Evolutionary conservation across 2,888 invertebrate species (phyloP), one percentile per base, ranked within the genome.

Genomic region (Lasius platythorax): DNA sequence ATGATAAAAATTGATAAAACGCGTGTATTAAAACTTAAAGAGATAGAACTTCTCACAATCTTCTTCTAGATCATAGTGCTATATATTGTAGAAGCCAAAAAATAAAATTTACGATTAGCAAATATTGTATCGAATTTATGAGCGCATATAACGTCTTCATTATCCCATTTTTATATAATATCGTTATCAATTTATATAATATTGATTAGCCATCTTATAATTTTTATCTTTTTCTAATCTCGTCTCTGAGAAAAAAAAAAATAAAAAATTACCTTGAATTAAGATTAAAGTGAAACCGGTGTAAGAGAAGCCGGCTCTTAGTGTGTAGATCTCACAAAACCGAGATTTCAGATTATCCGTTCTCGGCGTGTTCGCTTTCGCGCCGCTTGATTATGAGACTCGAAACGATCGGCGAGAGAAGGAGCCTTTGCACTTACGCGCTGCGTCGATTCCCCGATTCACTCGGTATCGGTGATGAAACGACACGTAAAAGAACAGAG

Each of bases 371-470:
- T 78, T 83, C 64, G 53, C 50, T 73, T 28, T 40, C 66, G 50
- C 68, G 46, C 28, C 72, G 76, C 76, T 83, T 84, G 85, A 89
- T 89, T 89, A 88, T 78, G 74, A 84, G 74, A 78, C 37, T 76
- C 43, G 74, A 81, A 79, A 79, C 61, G 75, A 74, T 61, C 74
- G 74, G 46, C 46, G 72, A 79, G n/a, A n/a, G 82, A 86, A 88
- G 83, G 81, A 86, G 87, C 73, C 63, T 83, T 64, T 78, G 84
- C 81, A 79, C 68, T 83, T 85, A 76, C 82, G 78, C 76, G 85
- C 70, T 84, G 73, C 53, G 40, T 74, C 81, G 82, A 85, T 83
- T 83, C 84, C 73, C 83, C 86, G 70, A 53, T 70, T 18, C 53
- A 46, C 76, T 61, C 43, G 53, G 70, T 83, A 84, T 85, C 83